Conservation (phyloP, 2,113 vertebrate genomes). For the Mus musculus region DNA sequence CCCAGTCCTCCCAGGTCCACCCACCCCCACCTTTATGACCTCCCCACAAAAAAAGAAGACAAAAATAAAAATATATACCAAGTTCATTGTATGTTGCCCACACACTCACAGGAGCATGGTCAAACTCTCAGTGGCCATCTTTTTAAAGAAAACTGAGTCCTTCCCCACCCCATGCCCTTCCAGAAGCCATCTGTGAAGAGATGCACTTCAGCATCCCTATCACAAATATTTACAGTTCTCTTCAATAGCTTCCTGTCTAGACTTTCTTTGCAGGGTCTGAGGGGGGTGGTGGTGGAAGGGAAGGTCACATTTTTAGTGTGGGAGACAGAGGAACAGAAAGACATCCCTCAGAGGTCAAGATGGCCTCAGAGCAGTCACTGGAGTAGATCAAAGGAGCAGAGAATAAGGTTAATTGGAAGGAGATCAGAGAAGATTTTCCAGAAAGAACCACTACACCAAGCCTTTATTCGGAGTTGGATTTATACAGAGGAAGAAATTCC, state of each 20-base stretch:
- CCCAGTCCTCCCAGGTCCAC: background rate
- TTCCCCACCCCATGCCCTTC: background rate
- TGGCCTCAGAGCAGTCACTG: background rate
- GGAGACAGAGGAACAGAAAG: background rate
- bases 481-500: background rate
- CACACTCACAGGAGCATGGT: background rate
- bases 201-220: background rate
- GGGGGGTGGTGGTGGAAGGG: too few relatives aligned
- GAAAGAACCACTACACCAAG: background rate
- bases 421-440: background rate
- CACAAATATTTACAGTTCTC: background rate
- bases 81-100: background rate
- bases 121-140: background rate
- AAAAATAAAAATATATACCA: background rate
- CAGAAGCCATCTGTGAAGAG: background rate
- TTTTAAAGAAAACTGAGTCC: background rate
- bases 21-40: background rate
- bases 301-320: background rate
- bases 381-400: background rate
- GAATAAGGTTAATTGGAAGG: background rate
- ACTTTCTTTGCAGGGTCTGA: too few relatives aligned
- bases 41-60: background rate
- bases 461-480: background rate
- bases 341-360: fast-evolving
- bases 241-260: background rate